These are phyloP conservation scores for Fratercula arctica DNA, from an alignment of 2,797 vertebrate species.

Conservation along the genomic window DNA sequence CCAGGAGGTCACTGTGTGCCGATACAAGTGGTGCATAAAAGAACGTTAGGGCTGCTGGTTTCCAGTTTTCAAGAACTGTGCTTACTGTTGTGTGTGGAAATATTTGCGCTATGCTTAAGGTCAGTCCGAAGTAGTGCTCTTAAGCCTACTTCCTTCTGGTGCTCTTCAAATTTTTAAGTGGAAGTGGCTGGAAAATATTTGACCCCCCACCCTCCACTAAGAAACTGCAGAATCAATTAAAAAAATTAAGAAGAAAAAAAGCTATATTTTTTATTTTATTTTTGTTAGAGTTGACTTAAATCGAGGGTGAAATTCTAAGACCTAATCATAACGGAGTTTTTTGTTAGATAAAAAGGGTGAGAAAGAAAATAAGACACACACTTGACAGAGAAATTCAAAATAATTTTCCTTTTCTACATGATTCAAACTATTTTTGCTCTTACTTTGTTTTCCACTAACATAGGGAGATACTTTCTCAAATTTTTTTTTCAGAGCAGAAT, in stretches of 20 bases:
- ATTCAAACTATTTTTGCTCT: neutral
- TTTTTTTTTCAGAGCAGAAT: neutral
- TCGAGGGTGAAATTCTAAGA: neutral
- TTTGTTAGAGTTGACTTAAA: neutral
- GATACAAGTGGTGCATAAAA: neutral
- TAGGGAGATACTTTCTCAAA: neutral
- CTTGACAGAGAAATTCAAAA: neutral
- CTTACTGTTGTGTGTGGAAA: neutral
- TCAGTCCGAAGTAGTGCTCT: neutral
- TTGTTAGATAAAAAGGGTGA: neutral
- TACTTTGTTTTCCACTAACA: neutral
- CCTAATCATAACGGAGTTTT: neutral
- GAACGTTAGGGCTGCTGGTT: neutral
- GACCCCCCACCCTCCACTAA: neutral
- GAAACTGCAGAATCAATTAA: neutral
- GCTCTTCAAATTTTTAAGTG: neutral
- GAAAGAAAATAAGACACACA: neutral
- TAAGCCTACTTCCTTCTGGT: neutral
- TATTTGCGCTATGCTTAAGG: neutral
- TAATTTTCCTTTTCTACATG: neutral
- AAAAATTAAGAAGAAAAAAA: neutral
- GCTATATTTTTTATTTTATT: neutral
- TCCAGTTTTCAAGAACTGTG: neutral
- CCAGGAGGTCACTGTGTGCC: neutral
- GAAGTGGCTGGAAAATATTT: neutral